Conservation (phyloP, 2,888 invertebrate species). For the Piscicola geometra region DNA sequence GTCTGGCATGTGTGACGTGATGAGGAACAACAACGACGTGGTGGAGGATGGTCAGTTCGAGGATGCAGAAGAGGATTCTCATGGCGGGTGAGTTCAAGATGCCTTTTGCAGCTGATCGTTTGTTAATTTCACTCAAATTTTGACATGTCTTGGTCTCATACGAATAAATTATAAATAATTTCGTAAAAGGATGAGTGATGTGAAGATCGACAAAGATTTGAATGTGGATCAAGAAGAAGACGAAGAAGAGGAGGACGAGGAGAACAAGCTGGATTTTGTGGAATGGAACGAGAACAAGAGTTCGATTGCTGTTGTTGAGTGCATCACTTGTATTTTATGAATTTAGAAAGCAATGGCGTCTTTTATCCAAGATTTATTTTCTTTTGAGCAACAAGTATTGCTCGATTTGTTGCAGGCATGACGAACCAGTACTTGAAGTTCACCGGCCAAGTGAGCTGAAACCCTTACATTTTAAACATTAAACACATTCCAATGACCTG, state of each 20-base stretch:
- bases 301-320: too few species aligned
- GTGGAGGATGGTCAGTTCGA: conserved; percentile 16
- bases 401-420: conserved; percentile 7
- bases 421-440: conserved; percentile 28
- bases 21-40: background rate
- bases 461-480: background rate
- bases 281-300: conserved; percentile 11
- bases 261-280: background rate
- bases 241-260: background rate
- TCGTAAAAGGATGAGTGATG: too few species aligned
- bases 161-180: too few species aligned
- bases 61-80: conserved; percentile 11
- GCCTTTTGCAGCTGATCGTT: too few species aligned
- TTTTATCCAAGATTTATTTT: background rate
- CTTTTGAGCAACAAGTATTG: background rate
- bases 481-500: background rate
- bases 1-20: too few species aligned
- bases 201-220: too few species aligned
- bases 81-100: background rate
- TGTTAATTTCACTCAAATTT: too few species aligned
- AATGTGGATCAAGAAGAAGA: background rate
- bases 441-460: conserved; percentile 17
- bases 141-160: too few species aligned
- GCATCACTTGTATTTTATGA: too few species aligned
- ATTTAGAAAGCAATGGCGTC: too few species aligned